Evolutionary conservation across 2,888 invertebrate species (phyloP).

Genomic region (Abrostola triplasia): DNA sequence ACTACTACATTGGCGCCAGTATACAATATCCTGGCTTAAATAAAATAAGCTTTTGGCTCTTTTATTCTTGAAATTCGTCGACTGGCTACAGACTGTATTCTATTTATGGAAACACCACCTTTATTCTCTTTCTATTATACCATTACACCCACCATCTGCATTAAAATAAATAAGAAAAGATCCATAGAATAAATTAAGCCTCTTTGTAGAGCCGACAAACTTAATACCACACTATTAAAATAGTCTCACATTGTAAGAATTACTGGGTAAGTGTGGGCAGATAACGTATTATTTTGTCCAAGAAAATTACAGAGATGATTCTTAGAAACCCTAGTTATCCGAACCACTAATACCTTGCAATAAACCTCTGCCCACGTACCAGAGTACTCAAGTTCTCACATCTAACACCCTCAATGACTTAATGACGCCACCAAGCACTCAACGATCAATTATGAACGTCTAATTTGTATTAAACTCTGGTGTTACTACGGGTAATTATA

Average conservation of each 20-base stretch:
- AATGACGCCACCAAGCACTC: slow-evolving; percentile 12
- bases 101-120: too few relatives aligned
- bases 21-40: too few relatives aligned
- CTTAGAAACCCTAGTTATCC: background rate
- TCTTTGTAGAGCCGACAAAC: background rate
- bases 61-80: too few relatives aligned
- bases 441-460: slow-evolving; percentile 17
- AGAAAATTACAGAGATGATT: background rate
- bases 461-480: slow-evolving; percentile 11
- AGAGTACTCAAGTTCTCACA: slow-evolving; percentile 15
- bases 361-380: slow-evolving; percentile 18
- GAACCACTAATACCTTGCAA: slow-evolving; percentile 17
- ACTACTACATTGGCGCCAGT: too few relatives aligned
- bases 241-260: background rate
- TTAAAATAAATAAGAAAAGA: background rate
- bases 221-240: slow-evolving; percentile 1
- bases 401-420: slow-evolving; percentile 14
- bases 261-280: background rate
- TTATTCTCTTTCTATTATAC: background rate
- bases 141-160: background rate
- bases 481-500: background rate
- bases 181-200: background rate
- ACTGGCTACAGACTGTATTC: too few relatives aligned
- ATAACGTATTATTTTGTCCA: background rate
- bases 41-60: too few relatives aligned